Conservation (phyloP, 2,797 vertebrate species). For the Cirrhinus molitorella region DNA sequence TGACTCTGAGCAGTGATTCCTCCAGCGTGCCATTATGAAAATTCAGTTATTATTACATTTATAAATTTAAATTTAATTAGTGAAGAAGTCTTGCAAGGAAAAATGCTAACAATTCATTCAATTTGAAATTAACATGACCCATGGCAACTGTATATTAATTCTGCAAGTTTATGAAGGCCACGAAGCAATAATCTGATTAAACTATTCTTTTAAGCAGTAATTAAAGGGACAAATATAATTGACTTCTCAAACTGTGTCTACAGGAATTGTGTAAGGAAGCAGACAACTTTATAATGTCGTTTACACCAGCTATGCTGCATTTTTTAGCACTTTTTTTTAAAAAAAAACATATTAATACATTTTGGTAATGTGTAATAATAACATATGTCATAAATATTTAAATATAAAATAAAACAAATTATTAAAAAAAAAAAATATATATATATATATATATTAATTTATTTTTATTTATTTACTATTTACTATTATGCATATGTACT, state of each 20-base stretch:
- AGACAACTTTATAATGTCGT: background rate
- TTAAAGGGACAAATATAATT: constrained; percentile 2
- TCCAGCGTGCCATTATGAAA: background rate
- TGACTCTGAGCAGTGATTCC: background rate
- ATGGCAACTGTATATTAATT: constrained; percentile 29
- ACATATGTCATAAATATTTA: background rate
- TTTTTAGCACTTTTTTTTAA: background rate
- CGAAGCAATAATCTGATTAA: constrained; percentile 25
- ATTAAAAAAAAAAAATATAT: no score
- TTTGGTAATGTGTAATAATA: background rate
- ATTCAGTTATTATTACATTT: constrained; percentile 1
- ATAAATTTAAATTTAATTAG: no score
- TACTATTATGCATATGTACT: no score
- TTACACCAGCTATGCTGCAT: background rate
- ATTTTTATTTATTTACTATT: no score
- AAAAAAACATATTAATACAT: background rate
- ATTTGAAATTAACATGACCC: constrained; percentile 25
- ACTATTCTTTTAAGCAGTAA: constrained; percentile 3
- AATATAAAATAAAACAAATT: no score
- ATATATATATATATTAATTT: no score
- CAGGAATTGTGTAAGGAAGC: background rate
- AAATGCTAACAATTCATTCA: constrained; percentile 24
- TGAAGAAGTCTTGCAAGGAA: constrained; percentile 10
- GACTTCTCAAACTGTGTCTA: background rate
- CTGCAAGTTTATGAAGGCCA: constrained; percentile 14